Conservation (phyloP, 2,113 vertebrate species). For the Apeltes quadracus region DNA sequence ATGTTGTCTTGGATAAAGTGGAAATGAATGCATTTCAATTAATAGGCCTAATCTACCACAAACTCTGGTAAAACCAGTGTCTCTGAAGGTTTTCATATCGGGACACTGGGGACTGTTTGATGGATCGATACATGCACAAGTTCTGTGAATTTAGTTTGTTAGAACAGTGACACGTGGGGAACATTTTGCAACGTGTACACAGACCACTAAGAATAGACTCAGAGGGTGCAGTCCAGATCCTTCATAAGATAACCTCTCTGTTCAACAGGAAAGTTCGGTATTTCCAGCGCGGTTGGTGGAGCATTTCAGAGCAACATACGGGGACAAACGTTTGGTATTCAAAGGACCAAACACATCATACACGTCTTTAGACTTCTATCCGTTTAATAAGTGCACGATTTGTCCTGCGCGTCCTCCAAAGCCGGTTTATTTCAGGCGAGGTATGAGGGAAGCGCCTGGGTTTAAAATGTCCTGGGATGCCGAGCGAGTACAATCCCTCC, state of each 20-base stretch:
- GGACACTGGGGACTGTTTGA: not conserved
- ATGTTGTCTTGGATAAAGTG: not conserved
- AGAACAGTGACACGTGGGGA: not conserved
- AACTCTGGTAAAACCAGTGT: not conserved
- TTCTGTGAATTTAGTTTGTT: conserved; percentile 27
- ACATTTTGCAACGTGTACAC: conserved; percentile 31
- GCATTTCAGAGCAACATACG: not conserved
- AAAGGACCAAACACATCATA: not conserved
- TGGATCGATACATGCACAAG: not conserved
- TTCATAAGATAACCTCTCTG: conserved; percentile 21
- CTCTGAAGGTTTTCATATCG: not conserved
- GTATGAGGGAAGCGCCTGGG: not conserved
- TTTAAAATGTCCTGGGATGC: conserved; percentile 44
- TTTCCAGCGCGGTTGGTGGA: not conserved
- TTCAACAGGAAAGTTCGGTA: conserved; percentile 35
- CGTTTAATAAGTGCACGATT: not conserved
- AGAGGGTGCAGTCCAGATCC: not conserved
- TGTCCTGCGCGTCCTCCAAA: not conserved
- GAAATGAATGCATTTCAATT: too few relatives aligned
- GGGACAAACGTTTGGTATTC: not conserved
- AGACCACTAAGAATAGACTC: conserved; percentile 52
- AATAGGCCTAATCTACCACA: too few relatives aligned
- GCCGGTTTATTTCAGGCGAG: conserved; percentile 12
- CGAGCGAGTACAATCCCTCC: not conserved
- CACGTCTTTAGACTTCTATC: not conserved